Evolutionary conservation across 2,797 vertebrate genomes (phyloP), one percentile per base, ranked within the genome.

Genomic region (Phoeniculus purpureus): DNA sequence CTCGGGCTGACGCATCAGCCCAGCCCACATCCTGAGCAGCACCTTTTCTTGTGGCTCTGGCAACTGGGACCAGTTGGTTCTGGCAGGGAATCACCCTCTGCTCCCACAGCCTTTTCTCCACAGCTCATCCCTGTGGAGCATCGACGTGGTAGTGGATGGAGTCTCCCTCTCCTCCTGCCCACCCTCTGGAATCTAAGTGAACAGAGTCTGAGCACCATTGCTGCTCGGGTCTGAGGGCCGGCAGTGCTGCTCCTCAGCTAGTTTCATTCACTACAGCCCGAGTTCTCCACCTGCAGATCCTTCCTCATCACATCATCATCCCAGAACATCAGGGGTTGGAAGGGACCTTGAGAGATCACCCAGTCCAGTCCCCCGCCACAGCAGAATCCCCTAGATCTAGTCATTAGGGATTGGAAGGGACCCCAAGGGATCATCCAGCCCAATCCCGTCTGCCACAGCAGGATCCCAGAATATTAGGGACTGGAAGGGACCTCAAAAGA

Each of bases 31-130:
- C 81, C 79, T 92, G 79, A 89, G 67, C 9, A 4, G 2, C 25
- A 60, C 58, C 31, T 93, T 82, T 89, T 87, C 78, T 74, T 91
- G 85, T 85, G 82, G 89, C 62, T 82, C 26, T 13, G 64, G 60
- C n/a, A 77, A 29, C 82, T 92, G 67, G 74, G 27, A 40, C 22
- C 51, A 58, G 37, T 89, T 95, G 82, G 92, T 87, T 77, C 54
- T 89, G 60, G 40, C 52, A 85, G 51, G 58, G 48, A 89, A 81
- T 68, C 0, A 58, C 58, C 80, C 89, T 74, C 82, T 93, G n/a
- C 73, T 87, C 92, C 82, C 70, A 80, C 32, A 29, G 7, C 31
- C 47, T 93, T 80, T 92, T 82, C 65, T 87, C 61, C 43, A 29
- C 86, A 80, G 65, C 43, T 87, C 82, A 87, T 77, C 47, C 55